Conservation (phyloP, 2,797 vertebrate genomes). For the Clarias platycephalus region DNA sequence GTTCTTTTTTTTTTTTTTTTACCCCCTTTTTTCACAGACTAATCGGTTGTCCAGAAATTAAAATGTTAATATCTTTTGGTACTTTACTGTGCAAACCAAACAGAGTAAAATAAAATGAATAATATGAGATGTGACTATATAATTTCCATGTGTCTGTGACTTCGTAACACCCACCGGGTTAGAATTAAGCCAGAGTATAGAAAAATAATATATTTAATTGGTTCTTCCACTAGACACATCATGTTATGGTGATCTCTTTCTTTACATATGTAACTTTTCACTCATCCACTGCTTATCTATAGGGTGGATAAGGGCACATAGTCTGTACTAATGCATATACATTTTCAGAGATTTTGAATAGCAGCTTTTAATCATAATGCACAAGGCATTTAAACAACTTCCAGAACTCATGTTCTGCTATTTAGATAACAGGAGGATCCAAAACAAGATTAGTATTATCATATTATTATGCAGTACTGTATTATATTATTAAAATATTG, state of each 20-base stretch:
- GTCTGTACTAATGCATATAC: conserved; percentile 31
- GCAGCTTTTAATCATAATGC: conserved; percentile 38
- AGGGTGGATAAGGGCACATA: conserved; percentile 31
- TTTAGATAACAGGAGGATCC: conserved; percentile 28
- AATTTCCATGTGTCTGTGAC: conserved; percentile 24
- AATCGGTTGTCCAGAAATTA: conserved; percentile 51
- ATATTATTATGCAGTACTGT: not conserved
- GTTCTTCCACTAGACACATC: conserved; percentile 43
- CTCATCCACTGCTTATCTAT: conserved; percentile 18
- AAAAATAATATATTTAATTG: conserved; percentile 38
- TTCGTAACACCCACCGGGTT: conserved; percentile 23
- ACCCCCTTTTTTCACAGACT: conserved; percentile 47
- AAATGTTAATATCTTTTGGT: conserved; percentile 40
- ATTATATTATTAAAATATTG: not conserved
- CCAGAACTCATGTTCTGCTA: conserved; percentile 18
- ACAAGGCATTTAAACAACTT: conserved; percentile 9
- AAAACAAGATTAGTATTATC: conserved; percentile 14
- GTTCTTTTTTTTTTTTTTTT: conserved; percentile 37
- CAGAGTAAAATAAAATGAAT: conserved; percentile 28
- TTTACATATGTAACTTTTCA: conserved; percentile 41
- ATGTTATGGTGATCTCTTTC: conserved; percentile 40
- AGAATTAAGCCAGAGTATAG: conserved; percentile 43
- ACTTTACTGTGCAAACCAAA: conserved; percentile 40
- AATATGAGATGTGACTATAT: conserved; percentile 30
- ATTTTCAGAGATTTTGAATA: conserved; percentile 32